Base-by-base conservation (phyloP, 2,888 invertebrate species). In the Cephus spinipes region DNA sequence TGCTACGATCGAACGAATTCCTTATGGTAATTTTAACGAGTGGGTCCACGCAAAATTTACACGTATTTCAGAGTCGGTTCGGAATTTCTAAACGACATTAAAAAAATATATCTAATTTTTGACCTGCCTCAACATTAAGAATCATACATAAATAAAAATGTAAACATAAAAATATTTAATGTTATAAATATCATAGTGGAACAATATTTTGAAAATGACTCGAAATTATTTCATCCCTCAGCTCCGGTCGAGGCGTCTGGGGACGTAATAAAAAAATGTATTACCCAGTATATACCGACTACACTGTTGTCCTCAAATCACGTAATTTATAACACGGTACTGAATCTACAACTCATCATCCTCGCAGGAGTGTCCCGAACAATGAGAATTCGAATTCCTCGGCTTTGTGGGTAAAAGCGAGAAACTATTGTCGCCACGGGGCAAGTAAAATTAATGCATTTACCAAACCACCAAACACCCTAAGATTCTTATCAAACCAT, bases 311-410 rank as follows among this genome's bases (percentile, higher is more conserved):
- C 30, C 32, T 33, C 33, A 11, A 23, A 33, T 33, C 32, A 33
- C 15, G 30, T 11, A 12, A 33, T 31, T 32, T 33, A 33, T 31
- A 71, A 33, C 32, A 69, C 69, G 74, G 30, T 40, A 40, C 75
- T 40, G 74, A 74, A 75, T 69, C 74, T 77, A 69, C 32, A 69
- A 77, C 77, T 77, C 74, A 74, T 77, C 77, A 74, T 75, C 55
- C 55, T 55, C 23, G 35, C 74, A 36, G 78, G 77, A 77, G 77
- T 77, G 77, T 75, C 74, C 75, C 75, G 77, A 77, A 77, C 75
- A 75, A 77, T 78, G 71, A 55, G 78, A 73, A 75, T 75, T 78
- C 75, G 71, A 78, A 76, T 78, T 78, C 78, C 78, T 73, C 32
- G 74, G 33, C 74, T 34, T 33, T 36, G 74, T 74, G 12, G 71